Evolutionary conservation across 2,797 vertebrate genomes (phyloP).

Genomic region (Liasis olivaceus): DNA sequence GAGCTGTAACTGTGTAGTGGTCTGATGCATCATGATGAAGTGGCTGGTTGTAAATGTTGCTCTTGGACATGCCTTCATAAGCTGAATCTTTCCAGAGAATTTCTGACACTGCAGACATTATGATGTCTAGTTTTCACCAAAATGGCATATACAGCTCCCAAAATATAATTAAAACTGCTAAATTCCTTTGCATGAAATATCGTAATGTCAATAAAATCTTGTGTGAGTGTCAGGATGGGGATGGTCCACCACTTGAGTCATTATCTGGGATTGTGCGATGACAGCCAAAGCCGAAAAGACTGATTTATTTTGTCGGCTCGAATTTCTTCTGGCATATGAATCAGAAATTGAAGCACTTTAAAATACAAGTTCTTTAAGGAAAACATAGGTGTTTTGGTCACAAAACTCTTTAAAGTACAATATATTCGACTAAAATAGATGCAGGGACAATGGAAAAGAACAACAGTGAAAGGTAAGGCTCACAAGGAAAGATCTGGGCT

Average conservation of each 20-base stretch:
- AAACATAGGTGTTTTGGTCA: neutral
- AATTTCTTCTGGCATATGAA: neutral
- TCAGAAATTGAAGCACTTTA: neutral
- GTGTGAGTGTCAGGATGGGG: no score
- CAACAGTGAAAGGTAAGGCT: neutral
- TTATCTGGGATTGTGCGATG: neutral
- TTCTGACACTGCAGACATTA: neutral
- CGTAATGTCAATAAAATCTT: neutral
- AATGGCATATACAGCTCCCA: neutral
- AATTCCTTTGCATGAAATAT: neutral
- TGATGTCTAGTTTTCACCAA: neutral
- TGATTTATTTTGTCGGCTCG: neutral
- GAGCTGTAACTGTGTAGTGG: neutral
- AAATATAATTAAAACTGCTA: neutral
- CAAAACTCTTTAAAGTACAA: neutral
- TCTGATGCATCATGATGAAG: neutral
- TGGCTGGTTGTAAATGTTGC: neutral
- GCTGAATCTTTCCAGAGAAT: neutral
- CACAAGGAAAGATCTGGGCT: neutral
- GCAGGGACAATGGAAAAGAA: neutral
- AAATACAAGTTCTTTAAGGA: neutral
- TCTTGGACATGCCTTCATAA: neutral
- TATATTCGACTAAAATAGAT: neutral
- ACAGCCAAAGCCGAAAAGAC: neutral
- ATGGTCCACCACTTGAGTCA: no score